Evolutionary conservation across 2,797 vertebrate species (phyloP).

Genomic region (Diplodus sargus): DNA sequence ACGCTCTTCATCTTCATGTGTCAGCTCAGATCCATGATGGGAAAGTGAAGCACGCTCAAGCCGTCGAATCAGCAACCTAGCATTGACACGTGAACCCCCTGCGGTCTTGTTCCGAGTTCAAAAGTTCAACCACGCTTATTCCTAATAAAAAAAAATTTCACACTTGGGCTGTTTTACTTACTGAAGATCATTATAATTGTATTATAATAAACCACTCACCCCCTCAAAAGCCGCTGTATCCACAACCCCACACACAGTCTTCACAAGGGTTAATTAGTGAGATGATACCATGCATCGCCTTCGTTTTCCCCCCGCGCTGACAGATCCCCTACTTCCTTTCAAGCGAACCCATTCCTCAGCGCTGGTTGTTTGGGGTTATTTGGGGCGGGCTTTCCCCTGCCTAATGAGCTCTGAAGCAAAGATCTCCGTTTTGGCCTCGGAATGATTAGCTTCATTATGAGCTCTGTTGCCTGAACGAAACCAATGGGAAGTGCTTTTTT

Average conservation of each 20-base stretch:
- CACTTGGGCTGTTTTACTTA: slow-evolving; percentile 29
- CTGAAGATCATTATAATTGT: slow-evolving; percentile 43
- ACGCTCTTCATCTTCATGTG: background rate
- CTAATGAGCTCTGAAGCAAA: slow-evolving; percentile 77
- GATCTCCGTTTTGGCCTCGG: slow-evolving; percentile 65
- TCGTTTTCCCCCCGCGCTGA: slow-evolving; percentile 42
- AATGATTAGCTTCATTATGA: slow-evolving; percentile 75
- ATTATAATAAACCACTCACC: slow-evolving; percentile 45
- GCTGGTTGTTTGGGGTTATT: slow-evolving; percentile 65
- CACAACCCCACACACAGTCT: slow-evolving; percentile 29
- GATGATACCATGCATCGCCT: slow-evolving; percentile 56
- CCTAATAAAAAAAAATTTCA: slow-evolving; percentile 15
- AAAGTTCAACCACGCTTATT: slow-evolving; percentile 32
- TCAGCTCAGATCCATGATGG: background rate
- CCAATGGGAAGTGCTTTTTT: background rate
- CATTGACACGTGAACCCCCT: background rate
- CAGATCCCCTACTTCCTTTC: slow-evolving; percentile 38
- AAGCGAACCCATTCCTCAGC: slow-evolving; percentile 48
- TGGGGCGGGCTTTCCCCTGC: slow-evolving; percentile 54
- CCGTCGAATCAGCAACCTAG: background rate
- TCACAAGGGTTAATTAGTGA: slow-evolving; percentile 74
- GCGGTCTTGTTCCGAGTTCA: slow-evolving; percentile 19
- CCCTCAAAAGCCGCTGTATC: background rate
- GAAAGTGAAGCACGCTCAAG: slow-evolving; percentile 12
- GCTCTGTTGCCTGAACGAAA: slow-evolving; percentile 37